Evolutionary conservation across 2,113 vertebrate species (phyloP).

Genomic region (Leucopsar rothschildi): DNA sequence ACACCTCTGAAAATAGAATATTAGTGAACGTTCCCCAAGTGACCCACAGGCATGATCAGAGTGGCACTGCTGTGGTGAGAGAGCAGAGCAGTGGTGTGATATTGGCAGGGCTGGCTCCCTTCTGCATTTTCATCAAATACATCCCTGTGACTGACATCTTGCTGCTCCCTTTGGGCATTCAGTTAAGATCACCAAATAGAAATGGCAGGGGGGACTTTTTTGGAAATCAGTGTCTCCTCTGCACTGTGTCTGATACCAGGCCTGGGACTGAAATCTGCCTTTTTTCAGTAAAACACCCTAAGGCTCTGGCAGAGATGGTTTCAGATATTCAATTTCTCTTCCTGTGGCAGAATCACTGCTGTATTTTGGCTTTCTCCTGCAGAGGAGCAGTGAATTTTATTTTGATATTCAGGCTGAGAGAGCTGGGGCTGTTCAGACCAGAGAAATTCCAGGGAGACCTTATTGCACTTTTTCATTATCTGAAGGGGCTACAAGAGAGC

Average conservation of each 20-base stretch:
- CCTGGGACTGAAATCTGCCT: neutral
- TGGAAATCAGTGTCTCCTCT: neutral
- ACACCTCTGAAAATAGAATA: neutral
- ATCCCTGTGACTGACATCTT: neutral
- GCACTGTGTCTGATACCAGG: neutral
- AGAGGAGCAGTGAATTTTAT: neutral
- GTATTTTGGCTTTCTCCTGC: neutral
- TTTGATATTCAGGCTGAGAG: neutral
- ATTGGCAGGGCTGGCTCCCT: neutral
- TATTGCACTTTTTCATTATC: neutral
- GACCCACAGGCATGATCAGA: neutral
- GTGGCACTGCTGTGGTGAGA: neutral
- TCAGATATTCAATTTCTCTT: neutral
- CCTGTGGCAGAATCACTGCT: neutral
- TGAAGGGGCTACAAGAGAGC: neutral
- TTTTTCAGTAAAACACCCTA: neutral
- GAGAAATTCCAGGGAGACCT: neutral
- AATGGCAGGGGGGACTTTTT: neutral
- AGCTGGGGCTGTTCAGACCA: neutral
- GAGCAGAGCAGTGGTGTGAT: neutral
- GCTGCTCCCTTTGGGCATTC: neutral
- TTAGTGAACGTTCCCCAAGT: neutral
- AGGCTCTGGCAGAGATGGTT: neutral
- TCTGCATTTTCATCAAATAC: neutral
- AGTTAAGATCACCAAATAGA: neutral